Conservation (phyloP, 2,113 vertebrate genomes). For the Mus spicilegus region DNA sequence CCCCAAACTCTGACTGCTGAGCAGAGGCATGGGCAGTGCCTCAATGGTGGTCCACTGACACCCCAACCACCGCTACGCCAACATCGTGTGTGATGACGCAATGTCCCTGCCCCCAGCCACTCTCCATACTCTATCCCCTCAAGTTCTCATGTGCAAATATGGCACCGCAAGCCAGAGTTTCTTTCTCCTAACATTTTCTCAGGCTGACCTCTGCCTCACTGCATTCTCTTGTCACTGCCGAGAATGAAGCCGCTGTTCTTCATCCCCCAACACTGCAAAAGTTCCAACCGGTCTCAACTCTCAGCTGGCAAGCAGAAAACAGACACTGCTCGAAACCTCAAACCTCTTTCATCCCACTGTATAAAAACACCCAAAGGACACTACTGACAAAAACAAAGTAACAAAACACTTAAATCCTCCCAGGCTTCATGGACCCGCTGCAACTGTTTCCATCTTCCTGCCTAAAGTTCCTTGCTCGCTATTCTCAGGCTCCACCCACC, state of each 20-base stretch:
- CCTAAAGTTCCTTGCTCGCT: accelerated
- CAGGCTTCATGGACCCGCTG: not conserved
- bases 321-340: not conserved
- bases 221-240: not conserved
- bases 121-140: not conserved
- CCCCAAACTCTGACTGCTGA: not conserved
- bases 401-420: not conserved
- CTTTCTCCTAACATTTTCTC: constrained; percentile 5
- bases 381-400: not conserved
- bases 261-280: not conserved
- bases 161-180: not conserved
- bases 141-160: not conserved
- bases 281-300: not conserved
- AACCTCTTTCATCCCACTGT: not conserved
- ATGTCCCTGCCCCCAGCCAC: not conserved
- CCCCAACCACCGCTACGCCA: not conserved
- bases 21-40: not conserved
- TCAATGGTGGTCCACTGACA: not conserved
- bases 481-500: not conserved
- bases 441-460: not conserved
- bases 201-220: not conserved
- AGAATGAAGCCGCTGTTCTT: not conserved
- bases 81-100: accelerated
- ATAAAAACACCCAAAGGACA: not conserved
- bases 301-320: not conserved